Conservation (phyloP, 2,888 invertebrate genomes). For the Crocallis elinguaria region DNA sequence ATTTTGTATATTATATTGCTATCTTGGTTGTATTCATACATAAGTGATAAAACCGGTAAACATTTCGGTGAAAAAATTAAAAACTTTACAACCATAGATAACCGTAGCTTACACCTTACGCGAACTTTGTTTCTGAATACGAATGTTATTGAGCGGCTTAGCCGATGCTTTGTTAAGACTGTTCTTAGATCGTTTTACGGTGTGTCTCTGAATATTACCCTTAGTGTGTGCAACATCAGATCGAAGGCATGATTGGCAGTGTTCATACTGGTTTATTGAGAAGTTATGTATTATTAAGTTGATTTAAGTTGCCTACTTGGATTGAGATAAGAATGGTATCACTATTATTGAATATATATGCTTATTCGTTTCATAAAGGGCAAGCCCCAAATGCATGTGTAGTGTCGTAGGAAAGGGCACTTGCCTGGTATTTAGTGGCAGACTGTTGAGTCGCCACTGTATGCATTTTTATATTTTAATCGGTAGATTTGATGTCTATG, state of each 20-base stretch:
- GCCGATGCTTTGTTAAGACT: too few relatives aligned
- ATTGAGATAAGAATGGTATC: constrained; percentile 26
- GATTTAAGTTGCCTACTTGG: constrained; percentile 4
- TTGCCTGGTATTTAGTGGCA: background rate
- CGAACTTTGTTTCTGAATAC: too few relatives aligned
- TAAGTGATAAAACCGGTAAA: too few relatives aligned
- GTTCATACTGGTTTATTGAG: constrained; percentile 11
- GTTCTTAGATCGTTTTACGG: too few relatives aligned
- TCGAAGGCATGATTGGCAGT: constrained; percentile 1
- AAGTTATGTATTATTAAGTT: constrained; percentile 22
- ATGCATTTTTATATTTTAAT: background rate
- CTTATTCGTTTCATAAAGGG: background rate
- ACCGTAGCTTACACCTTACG: too few relatives aligned
- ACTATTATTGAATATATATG: constrained; percentile 1
- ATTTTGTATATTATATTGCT: too few relatives aligned
- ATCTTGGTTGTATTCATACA: too few relatives aligned
- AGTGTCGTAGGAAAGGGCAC: background rate
- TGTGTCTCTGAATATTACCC: too few relatives aligned
- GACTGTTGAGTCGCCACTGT: background rate
- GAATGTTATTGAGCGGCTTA: too few relatives aligned
- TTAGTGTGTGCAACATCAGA: background rate
- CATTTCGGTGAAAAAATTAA: too few relatives aligned
- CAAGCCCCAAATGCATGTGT: background rate
- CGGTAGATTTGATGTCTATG: constrained; percentile 9
- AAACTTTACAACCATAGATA: too few relatives aligned